phyloP scores from a whole-genome alignment of 2,797 vertebrate species.

The Pseudopleuronectes americanus region DNA sequence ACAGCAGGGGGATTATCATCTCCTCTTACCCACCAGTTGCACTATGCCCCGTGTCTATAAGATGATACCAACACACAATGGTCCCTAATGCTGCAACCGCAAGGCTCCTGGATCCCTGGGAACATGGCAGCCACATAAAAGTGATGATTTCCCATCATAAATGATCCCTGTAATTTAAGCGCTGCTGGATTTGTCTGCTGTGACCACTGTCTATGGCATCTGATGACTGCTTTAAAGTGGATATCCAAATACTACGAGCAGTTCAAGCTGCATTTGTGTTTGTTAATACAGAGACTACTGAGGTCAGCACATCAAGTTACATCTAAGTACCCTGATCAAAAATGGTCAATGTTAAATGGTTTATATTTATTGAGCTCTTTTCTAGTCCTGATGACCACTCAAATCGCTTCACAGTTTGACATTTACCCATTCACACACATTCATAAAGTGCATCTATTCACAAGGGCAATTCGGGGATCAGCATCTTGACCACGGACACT shows the following conservation, averaged over 20 bases:
- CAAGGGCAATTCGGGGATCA: no score
- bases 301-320: slow-evolving; percentile 15
- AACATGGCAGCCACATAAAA: slow-evolving; percentile 64
- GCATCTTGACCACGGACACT: no score
- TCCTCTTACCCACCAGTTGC: slow-evolving; percentile 78
- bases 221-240: slow-evolving; percentile 38
- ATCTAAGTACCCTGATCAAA: slow-evolving; percentile 14
- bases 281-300: background rate
- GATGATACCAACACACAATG: slow-evolving; percentile 57
- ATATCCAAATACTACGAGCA: background rate
- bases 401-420: no score
- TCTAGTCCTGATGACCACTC: no score
- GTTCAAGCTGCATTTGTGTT: slow-evolving; percentile 14
- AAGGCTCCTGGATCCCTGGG: slow-evolving; percentile 30
- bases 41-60: slow-evolving; percentile 85
- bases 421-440: no score
- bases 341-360: background rate
- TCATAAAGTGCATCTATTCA: no score
- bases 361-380: no score
- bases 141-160: slow-evolving; percentile 24
- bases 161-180: slow-evolving; percentile 45
- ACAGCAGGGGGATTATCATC: slow-evolving; percentile 60
- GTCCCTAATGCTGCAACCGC: slow-evolving; percentile 39
- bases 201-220: slow-evolving; percentile 12
- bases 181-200: slow-evolving; percentile 20